Evolutionary conservation across 2,113 vertebrate species (phyloP).

Genomic region (Crotalus tigris): DNA sequence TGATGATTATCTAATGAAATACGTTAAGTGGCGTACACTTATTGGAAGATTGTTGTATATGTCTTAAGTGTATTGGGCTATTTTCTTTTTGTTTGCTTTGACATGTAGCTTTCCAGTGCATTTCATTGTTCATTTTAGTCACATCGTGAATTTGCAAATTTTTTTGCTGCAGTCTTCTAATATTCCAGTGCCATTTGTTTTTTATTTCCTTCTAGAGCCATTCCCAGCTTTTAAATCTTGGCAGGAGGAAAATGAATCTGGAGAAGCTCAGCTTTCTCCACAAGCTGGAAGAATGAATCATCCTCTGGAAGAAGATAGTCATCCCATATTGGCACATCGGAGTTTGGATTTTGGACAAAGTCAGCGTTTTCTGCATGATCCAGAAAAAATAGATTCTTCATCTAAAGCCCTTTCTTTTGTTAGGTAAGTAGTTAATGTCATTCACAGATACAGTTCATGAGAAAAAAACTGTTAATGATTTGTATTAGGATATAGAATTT

Average conservation of each 20-base stretch:
- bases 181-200: constrained; percentile 51
- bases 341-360: constrained; percentile 93
- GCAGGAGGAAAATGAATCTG: constrained; percentile 90
- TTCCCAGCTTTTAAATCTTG: constrained; percentile 94
- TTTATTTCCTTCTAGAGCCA: constrained; percentile 78
- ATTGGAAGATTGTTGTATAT: constrained; percentile 63
- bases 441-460: background rate
- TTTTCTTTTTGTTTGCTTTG: constrained; percentile 45
- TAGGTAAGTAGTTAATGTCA: constrained; percentile 69
- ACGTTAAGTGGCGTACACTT: constrained; percentile 47
- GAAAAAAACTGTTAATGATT: background rate
- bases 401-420: constrained; percentile 85
- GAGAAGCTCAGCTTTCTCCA: constrained; percentile 94
- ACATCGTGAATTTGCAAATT: constrained; percentile 32
- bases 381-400: constrained; percentile 80
- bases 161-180: constrained; percentile 42
- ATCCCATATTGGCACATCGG: constrained; percentile 83
- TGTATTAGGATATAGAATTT: rapidly evolving
- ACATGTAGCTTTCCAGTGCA: constrained; percentile 59
- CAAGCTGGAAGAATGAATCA: constrained; percentile 93
- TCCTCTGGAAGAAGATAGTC: constrained; percentile 83
- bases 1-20: constrained; percentile 33
- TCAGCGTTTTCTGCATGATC: constrained; percentile 89
- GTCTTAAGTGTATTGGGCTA: constrained; percentile 46
- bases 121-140: constrained; percentile 57